Base-by-base conservation (phyloP, 2,113 vertebrate genomes). In the Blennius ocellaris region DNA sequence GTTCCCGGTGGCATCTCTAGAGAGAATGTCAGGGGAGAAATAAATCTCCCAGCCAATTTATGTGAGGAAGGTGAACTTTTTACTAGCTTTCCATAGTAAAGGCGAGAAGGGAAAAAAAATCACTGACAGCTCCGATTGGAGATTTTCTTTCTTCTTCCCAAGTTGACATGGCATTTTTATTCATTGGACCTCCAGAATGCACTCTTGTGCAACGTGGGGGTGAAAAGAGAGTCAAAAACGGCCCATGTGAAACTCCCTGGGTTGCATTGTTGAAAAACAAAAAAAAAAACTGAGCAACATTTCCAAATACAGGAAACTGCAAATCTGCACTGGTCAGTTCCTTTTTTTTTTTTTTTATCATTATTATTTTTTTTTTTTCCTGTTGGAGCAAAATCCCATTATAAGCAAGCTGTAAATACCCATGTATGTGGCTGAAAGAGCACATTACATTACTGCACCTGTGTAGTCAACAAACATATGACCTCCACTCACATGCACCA, bases 41-140 rank as follows among this genome's bases (percentile, higher is more conserved):
- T 89, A 90, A 87, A 92, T 91, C 85, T 92, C 86, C 81, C 48
- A 73, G 89, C 89, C 92, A 93, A 93, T 93, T 94, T 93, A 84
- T 89, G 78, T 82, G 84, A 87, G 83, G 81, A 89, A 89, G 81
- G 80, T 90, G 91, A 91, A 92, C 82, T 90, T 90, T 90, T 82
- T 84, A 78, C 85, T 79, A 66, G 67, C 70, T 87, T 82, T 69
- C 81, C 57, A 76, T 87, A 73, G 85, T 84, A 88, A 85, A 86
- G 64, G 74, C 44, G 60, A 73, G 78, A 68, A 64, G 64, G 77
- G n/a, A n/a, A n/a, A 30, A 30, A 82, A 88, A 89, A 87, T 84
- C 84, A 83, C 84, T 89, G 90, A 83, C 84, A 88, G 83, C 80
- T 85, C 80, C 47, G 69, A 83, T 84, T 75, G 82, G 78, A 85